Percentiles rank a stretch among this genome's conserved stretches.
These are phyloP conservation scores for Ennomos fuscantarius DNA, from an alignment of 2,888 invertebrate genomes.

Conservation along the genomic window DNA sequence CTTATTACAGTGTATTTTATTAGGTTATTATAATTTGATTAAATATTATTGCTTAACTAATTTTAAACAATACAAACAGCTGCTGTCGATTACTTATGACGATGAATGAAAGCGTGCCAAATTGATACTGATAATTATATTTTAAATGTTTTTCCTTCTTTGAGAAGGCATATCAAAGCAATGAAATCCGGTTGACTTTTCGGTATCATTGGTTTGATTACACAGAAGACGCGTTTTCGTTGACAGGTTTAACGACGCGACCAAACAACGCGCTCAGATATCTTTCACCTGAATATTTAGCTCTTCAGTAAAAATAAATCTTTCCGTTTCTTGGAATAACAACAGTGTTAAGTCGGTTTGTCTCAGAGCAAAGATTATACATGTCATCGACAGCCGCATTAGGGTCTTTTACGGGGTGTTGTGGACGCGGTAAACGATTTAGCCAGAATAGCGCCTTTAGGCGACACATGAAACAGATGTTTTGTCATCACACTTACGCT, in stretches of 20 bases:
- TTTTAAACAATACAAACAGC: constrained; percentile 28
- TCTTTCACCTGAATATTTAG: constrained; percentile 84
- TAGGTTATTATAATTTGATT: too few species aligned
- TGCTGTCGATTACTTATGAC: constrained; percentile 37
- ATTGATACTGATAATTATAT: constrained; percentile 41
- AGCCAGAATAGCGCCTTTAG: constrained; percentile 60
- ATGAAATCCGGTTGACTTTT: constrained; percentile 75
- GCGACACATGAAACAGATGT: constrained; percentile 73
- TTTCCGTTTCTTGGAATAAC: constrained; percentile 80
- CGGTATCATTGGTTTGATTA: constrained; percentile 83
- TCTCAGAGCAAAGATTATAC: constrained; percentile 82
- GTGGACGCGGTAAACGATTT: constrained; percentile 73
- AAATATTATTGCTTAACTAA: too few species aligned
- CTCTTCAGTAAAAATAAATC: constrained; percentile 83
- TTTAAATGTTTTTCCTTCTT: constrained; percentile 72
- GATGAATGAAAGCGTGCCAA: constrained; percentile 12
- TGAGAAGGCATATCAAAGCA: constrained; percentile 75
- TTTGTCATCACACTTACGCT: constrained; percentile 65
- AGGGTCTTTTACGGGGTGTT: constrained; percentile 75
- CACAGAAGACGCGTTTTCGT: constrained; percentile 62
- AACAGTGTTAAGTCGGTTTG: constrained; percentile 79
- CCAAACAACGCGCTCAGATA: constrained; percentile 77
- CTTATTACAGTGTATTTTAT: too few species aligned
- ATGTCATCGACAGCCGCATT: constrained; percentile 79
- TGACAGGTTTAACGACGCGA: constrained; percentile 78